Evolutionary conservation across 2,113 vertebrate species (phyloP), one percentile per base, ranked within the genome.

Genomic region (Cyanoderma ruficeps): DNA sequence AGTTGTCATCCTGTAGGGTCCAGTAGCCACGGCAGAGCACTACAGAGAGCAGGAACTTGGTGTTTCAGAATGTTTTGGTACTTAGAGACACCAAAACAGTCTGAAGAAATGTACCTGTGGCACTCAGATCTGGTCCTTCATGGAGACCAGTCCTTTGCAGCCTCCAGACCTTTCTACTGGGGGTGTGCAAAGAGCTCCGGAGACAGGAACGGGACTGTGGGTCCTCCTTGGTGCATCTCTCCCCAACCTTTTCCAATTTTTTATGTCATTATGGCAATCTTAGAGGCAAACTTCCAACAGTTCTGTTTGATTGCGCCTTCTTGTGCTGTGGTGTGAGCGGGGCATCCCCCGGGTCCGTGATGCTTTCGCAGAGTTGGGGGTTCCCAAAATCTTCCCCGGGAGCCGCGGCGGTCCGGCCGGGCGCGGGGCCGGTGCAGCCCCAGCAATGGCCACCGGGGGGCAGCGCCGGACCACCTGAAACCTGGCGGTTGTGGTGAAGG

Each of bases 311-410:
- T 12, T 25, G 6, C 13, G 0, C 42, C 19, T 49, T 11, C 6
- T 7, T 46, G 9, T 19, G 23, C 47, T 59, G 30, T 2, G 11
- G 1, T 12, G 20, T 7, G 42, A 60, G 12, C 28, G 1, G 27
- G 23, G 18, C 27, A 35, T 20, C 13, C 10, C 33, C 21, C 37
- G 25, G 21, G 13, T 15, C 1, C 2, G 27, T 7, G n/a, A 7
- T 13, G 23, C 9, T 8, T 15, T 13, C 6, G 0, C 13, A 23
- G 42, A 37, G 12, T 8, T 7, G 15, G 11, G 2, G 1, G 0
- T 1, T 27, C 27, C 31, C 37, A 11, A 7, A 49, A 19, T 6
- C 30, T 6, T 7, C 2, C 22, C 14, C 39, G 14, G 61, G 27
- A 77, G 9, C 37, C 7, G 25, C 61, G 17, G 35, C 7, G 5